phyloP scores from a whole-genome alignment of 1,140 invertebrate species.

The Oryctes rhinoceros region DNA sequence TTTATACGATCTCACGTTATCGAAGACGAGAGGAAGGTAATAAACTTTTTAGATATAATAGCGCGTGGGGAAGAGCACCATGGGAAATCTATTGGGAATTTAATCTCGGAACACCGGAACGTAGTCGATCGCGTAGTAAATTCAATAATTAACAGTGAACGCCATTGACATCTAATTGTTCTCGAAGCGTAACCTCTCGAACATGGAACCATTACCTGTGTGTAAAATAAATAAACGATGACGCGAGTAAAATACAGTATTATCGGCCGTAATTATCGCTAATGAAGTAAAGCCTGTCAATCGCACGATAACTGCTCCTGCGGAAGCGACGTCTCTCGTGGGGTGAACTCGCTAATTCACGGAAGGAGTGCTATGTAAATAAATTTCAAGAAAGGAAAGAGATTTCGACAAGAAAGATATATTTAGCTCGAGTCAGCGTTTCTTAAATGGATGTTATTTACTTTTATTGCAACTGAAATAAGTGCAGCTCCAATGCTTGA shows the following conservation, averaged over 20 bases:
- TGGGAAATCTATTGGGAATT: constrained; percentile 12
- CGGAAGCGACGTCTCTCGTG: not conserved
- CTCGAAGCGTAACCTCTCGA: not conserved
- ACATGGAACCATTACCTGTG: too few relatives aligned
- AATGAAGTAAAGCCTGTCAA: constrained; percentile 4
- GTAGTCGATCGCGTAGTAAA: constrained; percentile 1
- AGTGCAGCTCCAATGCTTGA: too few relatives aligned
- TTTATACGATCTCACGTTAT: too few relatives aligned
- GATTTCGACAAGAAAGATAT: too few relatives aligned
- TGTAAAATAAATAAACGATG: too few relatives aligned
- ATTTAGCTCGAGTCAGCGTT: too few relatives aligned
- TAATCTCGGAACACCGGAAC: not conserved
- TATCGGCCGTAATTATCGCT: constrained; percentile 8
- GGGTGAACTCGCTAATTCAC: too few relatives aligned
- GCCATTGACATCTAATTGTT: constrained; percentile 17
- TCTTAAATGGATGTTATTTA: too few relatives aligned
- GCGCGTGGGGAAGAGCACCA: not conserved
- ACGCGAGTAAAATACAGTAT: too few relatives aligned
- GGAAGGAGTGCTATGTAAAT: too few relatives aligned
- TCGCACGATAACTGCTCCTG: not conserved
- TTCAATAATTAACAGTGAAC: not conserved
- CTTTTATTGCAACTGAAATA: too few relatives aligned
- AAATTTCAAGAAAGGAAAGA: too few relatives aligned
- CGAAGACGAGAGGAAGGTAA: not conserved
- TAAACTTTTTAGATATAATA: not conserved